Evolutionary conservation across 2,888 invertebrate species (phyloP).

Genomic region (Conus canariensis): DNA sequence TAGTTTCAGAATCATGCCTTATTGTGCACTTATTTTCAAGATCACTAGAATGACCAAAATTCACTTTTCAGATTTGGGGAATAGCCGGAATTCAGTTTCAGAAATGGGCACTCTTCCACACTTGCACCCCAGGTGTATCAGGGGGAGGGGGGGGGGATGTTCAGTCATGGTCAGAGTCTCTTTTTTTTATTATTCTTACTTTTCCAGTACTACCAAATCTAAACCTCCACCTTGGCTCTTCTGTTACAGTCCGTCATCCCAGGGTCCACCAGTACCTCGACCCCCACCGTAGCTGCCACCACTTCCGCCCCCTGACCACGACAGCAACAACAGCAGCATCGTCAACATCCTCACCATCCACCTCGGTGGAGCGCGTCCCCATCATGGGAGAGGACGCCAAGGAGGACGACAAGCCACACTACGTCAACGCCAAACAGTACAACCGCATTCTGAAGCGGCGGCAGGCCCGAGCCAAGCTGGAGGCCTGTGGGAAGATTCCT

Average conservation of each 20-base stretch:
- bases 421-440: constrained; percentile 99
- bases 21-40: too few relatives aligned
- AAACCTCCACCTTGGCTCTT: too few relatives aligned
- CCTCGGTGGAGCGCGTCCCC: constrained; percentile 45
- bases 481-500: constrained; percentile 96
- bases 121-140: too few relatives aligned
- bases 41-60: too few relatives aligned
- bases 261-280: constrained; percentile 53
- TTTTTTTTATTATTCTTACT: too few relatives aligned
- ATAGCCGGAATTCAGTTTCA: too few relatives aligned
- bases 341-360: neutral
- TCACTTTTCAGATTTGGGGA: too few relatives aligned
- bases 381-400: constrained; percentile 55
- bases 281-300: constrained; percentile 44
- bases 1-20: too few relatives aligned
- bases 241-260: constrained; percentile 43
- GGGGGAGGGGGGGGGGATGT: too few relatives aligned
- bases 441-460: constrained; percentile 95
- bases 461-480: constrained; percentile 95
- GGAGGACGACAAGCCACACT: constrained; percentile 89
- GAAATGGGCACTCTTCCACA: too few relatives aligned
- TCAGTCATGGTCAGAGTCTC: too few relatives aligned
- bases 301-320: neutral
- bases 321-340: constrained; percentile 9
- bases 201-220: too few relatives aligned